Conservation (phyloP, 2,888 invertebrate species). For the Eutolmus rufibarbis region DNA sequence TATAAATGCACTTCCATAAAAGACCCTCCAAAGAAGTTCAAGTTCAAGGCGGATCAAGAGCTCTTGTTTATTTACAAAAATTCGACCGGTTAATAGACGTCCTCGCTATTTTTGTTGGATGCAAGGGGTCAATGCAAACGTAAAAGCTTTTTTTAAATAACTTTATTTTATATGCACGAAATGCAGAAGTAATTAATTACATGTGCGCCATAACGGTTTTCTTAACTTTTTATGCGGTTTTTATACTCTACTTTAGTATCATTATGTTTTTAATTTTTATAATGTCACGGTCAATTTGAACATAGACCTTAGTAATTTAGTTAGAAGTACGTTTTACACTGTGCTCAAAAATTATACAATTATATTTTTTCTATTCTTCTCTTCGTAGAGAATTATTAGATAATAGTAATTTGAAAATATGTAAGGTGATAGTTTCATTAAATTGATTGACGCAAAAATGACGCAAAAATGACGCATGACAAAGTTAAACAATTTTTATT, state of each 20-base stretch:
- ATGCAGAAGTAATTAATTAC: neutral
- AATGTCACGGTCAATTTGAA: neutral
- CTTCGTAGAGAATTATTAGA: neutral
- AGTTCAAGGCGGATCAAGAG: neutral
- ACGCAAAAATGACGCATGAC: neutral
- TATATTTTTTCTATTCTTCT: neutral
- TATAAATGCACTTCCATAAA: neutral
- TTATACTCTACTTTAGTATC: neutral
- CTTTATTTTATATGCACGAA: neutral
- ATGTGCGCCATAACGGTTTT: neutral
- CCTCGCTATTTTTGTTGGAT: neutral
- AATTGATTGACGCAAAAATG: neutral
- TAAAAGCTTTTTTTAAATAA: neutral
- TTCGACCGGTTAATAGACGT: slow-evolving; percentile 1
- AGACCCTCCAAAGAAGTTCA: neutral
- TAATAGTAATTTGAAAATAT: neutral
- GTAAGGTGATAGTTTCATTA: neutral
- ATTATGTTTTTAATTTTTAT: neutral
- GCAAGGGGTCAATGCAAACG: slow-evolving; percentile 7
- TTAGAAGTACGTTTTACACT: neutral
- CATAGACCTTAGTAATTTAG: neutral
- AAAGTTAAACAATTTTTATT: neutral
- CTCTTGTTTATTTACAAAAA: neutral
- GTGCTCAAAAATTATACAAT: neutral
- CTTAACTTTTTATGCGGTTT: neutral